Percentiles rank a stretch among this genome's conserved stretches.
Evolutionary conservation across 2,113 vertebrate species (phyloP).

Genomic region (Dipodomys ordii): DNA sequence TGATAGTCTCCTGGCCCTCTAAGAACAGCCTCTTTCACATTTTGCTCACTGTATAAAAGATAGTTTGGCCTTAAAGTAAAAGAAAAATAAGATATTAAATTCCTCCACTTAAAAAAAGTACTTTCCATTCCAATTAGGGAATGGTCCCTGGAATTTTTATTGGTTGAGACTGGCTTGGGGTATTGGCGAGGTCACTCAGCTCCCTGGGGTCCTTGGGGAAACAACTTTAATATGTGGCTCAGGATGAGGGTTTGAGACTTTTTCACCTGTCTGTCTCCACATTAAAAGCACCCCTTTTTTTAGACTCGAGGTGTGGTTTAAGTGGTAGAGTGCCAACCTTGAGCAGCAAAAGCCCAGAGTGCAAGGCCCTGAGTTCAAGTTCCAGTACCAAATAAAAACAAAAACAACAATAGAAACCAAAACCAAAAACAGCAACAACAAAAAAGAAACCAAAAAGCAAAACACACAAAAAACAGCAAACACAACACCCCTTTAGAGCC

Average conservation of each 20-base stretch:
- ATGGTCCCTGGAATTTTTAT: neutral
- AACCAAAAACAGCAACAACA: too few relatives aligned
- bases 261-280: neutral
- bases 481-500: too few relatives aligned
- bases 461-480: too few relatives aligned
- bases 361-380: too few relatives aligned
- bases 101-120: neutral
- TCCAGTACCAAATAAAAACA: too few relatives aligned
- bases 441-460: too few relatives aligned
- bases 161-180: neutral
- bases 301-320: neutral
- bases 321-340: too few relatives aligned
- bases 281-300: neutral
- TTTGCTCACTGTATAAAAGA: neutral
- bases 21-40: neutral
- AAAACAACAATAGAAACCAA: too few relatives aligned
- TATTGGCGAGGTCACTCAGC: fast-evolving
- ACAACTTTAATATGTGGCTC: fast-evolving
- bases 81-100: neutral
- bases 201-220: neutral
- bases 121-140: neutral
- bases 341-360: too few relatives aligned
- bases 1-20: neutral
- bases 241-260: neutral
- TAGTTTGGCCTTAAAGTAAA: conserved; percentile 78